Evolutionary conservation across 2,797 vertebrate species (phyloP), one percentile per base, ranked within the genome.

Genomic region (Karalla daura): DNA sequence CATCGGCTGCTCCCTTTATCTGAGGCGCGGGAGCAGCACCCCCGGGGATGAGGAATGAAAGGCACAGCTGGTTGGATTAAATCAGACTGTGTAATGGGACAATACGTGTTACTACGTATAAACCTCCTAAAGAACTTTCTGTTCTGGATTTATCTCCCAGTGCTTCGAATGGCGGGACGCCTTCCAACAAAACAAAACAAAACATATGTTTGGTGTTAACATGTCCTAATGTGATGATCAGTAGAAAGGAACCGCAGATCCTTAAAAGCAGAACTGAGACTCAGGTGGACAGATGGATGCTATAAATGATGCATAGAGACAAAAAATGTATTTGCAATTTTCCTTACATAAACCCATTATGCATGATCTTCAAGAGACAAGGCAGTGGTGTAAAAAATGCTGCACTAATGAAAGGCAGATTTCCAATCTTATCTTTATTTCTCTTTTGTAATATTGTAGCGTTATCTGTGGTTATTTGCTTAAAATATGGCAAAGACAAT

Each of bases 161-260:
- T n/a, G n/a, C n/a, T n/a, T n/a, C n/a, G n/a, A n/a, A n/a, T n/a
- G n/a, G n/a, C n/a, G n/a, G 52, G 63, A 70, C 63, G 50, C 37
- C 46, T 78, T 80, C n/a, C 52, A 59, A 40, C 25, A 63, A 21
- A 46, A 5, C 55, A n/a, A n/a, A n/a, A n/a, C n/a, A n/a, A n/a
- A n/a, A n/a, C n/a, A n/a, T n/a, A n/a, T n/a, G 14, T 40, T 35
- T 47, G 52, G 18, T 40, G 54, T 44, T 43, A 35, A 60, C 53
- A 44, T 52, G 12, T 50, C 45, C 27, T 17, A 21, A 63, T 25
- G 11, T 35, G 50, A 36, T 17, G 28, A 56, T 43, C 33, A 36
- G 25, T 14, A 13, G 18, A 20, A 9, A 46, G 11, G 27, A 37
- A 45, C 46, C 30, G 28, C 14, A 46, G 21, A 8, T 8, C n/a